phyloP scores from a whole-genome alignment of 1,140 invertebrate genomes.

The Zaprionus tsacasi region DNA sequence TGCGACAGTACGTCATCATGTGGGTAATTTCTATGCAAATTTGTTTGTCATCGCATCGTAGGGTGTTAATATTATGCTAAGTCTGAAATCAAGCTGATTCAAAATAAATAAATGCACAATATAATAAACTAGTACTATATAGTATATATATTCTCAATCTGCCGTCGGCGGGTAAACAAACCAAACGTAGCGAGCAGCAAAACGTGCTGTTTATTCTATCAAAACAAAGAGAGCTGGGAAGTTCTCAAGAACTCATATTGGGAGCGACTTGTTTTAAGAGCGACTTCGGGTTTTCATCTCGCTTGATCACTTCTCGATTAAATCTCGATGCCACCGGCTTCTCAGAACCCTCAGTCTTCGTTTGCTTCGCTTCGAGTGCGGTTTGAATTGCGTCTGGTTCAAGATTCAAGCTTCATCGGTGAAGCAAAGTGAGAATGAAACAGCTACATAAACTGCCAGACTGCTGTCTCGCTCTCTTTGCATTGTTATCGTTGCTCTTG shows the following conservation, averaged over 20 bases:
- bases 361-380: conserved; percentile 35
- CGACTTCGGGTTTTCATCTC: conserved; percentile 8
- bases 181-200: background rate
- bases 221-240: conserved; percentile 2
- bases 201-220: background rate
- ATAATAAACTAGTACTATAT: background rate
- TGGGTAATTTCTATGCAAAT: conserved; percentile 35
- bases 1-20: conserved; percentile 14
- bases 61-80: conserved; percentile 1
- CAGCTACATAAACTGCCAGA: background rate
- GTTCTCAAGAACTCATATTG: background rate
- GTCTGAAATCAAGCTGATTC: conserved; percentile 11
- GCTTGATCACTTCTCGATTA: conserved; percentile 7
- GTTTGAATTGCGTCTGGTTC: conserved; percentile 26
- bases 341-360: conserved; percentile 46
- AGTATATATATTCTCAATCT: conserved; percentile 6
- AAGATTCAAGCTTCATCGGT: background rate
- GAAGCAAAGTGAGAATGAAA: conserved; percentile 6
- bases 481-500: conserved; percentile 17
- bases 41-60: conserved; percentile 31
- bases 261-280: background rate
- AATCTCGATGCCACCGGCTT: background rate
- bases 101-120: conserved; percentile 18
- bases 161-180: background rate
- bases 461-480: background rate